Conservation (phyloP, 1,140 invertebrate species). For the Eupristina koningsbergeri region DNA sequence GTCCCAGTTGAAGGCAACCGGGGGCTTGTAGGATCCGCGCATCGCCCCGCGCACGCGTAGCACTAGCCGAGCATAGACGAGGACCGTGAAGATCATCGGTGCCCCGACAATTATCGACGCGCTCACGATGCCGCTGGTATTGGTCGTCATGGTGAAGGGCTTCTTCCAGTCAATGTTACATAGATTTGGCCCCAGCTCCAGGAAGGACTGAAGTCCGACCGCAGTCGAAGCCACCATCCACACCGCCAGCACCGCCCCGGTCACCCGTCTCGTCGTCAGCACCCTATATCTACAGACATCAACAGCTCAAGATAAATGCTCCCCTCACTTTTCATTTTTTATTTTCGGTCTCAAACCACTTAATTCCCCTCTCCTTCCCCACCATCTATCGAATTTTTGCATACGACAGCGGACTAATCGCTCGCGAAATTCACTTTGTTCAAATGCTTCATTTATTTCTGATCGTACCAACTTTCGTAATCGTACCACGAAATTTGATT, state of each 20-base stretch:
- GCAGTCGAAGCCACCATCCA: conserved; percentile 73
- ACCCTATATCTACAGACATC: conserved; percentile 59
- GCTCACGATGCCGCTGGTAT: conserved; percentile 72
- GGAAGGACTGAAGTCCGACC: conserved; percentile 74
- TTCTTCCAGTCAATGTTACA: conserved; percentile 71
- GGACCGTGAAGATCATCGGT: conserved; percentile 73
- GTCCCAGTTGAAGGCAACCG: conserved; percentile 78
- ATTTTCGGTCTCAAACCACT: too few species aligned
- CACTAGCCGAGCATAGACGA: conserved; percentile 72
- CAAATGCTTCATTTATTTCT: background rate
- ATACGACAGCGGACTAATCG: too few species aligned
- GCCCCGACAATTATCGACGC: conserved; percentile 75
- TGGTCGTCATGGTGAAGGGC: conserved; percentile 68
- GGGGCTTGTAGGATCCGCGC: conserved; percentile 77
- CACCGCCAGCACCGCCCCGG: conserved; percentile 71
- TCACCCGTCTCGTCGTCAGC: conserved; percentile 74
- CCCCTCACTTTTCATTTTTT: too few species aligned
- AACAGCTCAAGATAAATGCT: background rate
- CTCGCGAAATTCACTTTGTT: background rate
- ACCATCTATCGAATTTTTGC: too few species aligned
- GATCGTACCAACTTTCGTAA: background rate
- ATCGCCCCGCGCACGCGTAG: conserved; percentile 70
- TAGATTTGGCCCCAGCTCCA: conserved; percentile 78
- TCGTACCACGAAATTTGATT: too few species aligned
- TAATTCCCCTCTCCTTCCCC: too few species aligned